phyloP scores from a whole-genome alignment of 2,888 invertebrate species.

The Punctoribates punctum region DNA sequence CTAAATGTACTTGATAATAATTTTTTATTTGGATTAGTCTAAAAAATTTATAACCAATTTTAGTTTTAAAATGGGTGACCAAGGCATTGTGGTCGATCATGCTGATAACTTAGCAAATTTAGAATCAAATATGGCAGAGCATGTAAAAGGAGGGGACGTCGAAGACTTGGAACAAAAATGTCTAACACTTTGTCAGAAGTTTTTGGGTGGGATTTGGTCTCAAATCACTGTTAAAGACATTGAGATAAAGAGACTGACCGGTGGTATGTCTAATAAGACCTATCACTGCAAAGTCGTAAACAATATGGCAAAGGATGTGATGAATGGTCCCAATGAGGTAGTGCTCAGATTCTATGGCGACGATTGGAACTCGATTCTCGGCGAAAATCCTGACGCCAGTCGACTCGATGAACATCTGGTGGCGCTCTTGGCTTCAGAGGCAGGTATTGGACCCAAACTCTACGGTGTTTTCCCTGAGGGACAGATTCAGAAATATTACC shows the following conservation, averaged over 20 bases:
- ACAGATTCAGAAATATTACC: slow-evolving; percentile 79
- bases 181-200: neutral
- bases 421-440: neutral
- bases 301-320: neutral
- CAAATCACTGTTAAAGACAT: neutral
- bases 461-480: slow-evolving; percentile 95
- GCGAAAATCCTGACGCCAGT: neutral
- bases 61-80: no score
- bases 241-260: neutral
- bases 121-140: no score
- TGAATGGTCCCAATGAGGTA: slow-evolving; percentile 11
- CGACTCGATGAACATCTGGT: neutral
- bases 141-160: no score
- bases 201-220: slow-evolving; percentile 3
- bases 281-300: neutral
- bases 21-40: no score
- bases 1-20: no score
- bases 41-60: no score
- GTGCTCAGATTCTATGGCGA: slow-evolving; percentile 11
- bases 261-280: slow-evolving; percentile 36
- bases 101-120: no score
- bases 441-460: slow-evolving; percentile 75
- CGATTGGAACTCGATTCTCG: neutral
- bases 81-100: no score
- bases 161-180: neutral